Percentiles rank a stretch among this genome's conserved stretches.
Conservation (phyloP, 1,140 invertebrate species). For the Camponotus pennsylvanicus region DNA sequence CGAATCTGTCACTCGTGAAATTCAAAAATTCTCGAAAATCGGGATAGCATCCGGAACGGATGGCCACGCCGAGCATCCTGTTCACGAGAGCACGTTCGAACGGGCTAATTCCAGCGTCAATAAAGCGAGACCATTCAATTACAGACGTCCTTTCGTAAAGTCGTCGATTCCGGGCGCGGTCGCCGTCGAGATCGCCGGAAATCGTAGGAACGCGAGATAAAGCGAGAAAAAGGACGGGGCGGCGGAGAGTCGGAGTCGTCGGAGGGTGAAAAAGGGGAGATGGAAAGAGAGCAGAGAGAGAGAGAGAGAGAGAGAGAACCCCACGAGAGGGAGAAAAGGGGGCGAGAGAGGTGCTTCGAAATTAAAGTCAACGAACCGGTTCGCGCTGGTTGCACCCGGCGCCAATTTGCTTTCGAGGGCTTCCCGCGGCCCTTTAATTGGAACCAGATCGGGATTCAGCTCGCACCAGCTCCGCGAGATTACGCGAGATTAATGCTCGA, state of each 20-base stretch:
- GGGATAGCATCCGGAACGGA: conserved; percentile 36
- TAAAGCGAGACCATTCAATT: conserved; percentile 77
- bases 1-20: conserved; percentile 39
- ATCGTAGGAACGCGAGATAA: conserved; percentile 59
- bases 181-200: conserved; percentile 51
- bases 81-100: conserved; percentile 56
- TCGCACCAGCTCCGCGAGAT: conserved; percentile 43
- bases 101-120: conserved; percentile 73
- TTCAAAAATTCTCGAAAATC: conserved; percentile 57
- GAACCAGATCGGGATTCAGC: conserved; percentile 53
- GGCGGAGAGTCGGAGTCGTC: neutral
- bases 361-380: conserved; percentile 75
- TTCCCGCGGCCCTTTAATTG: conserved; percentile 68
- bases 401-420: conserved; percentile 63
- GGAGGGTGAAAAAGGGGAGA: conserved; percentile 2
- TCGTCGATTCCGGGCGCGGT: conserved; percentile 70
- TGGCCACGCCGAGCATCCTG: conserved; percentile 42
- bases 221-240: conserved; percentile 32
- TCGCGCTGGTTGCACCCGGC: conserved; percentile 56
- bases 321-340: neutral
- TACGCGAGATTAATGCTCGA: conserved; percentile 55
- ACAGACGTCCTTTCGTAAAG: conserved; percentile 65
- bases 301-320: no score
- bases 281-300: neutral
- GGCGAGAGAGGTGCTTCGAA: conserved; percentile 57